Evolutionary conservation across 2,113 vertebrate genomes (phyloP), one percentile per base, ranked within the genome.

Genomic region (Rhinolophus ferrumequinum): DNA sequence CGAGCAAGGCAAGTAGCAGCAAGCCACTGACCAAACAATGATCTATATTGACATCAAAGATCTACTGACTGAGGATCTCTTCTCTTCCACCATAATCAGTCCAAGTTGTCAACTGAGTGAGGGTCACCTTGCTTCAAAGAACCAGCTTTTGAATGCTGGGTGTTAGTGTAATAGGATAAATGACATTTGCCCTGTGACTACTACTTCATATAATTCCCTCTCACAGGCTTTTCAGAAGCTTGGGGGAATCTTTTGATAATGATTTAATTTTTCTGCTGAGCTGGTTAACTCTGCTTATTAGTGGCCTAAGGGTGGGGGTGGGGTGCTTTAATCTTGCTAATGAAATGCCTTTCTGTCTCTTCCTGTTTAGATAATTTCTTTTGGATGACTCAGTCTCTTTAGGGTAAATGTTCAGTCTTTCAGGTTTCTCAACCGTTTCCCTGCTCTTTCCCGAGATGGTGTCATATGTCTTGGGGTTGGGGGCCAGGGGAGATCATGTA

Each of bases 321-420:
- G 50, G 82, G 62, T 64, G 77, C 86, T 96, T 97, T 97, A 95
- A 97, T 95, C 96, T 97, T 93, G 66, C 92, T 97, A 95, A 97
- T 97, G 95, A 93, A 94, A 80, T 95, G 67, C 70, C 87, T 88
- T 96, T 96, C 92, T 95, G 92, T 95, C 81, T 95, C 90, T 98
- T 96, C 94, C 90, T 94, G 95, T 96, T 97, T 94, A 96, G 94
- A 96, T 90, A 13, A 94, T 97, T 96, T 97, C 72, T 96, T 93
- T 89, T 80, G 87, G 84, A 92, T 95, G 95, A 96, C 88, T 95
- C 83, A 92, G 84, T 72, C 92, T 95, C 92, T 93, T 91, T 80
- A 95, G 95, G 77, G 83, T 96, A 87, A 96, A 95, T 10, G 77
- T 94, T 94, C 92, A 70, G 70, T 67, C 41, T 93, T 66, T 93